Evolutionary conservation across 2,888 invertebrate species (phyloP).

Genomic region (Eumacrocentrus americanus): DNA sequence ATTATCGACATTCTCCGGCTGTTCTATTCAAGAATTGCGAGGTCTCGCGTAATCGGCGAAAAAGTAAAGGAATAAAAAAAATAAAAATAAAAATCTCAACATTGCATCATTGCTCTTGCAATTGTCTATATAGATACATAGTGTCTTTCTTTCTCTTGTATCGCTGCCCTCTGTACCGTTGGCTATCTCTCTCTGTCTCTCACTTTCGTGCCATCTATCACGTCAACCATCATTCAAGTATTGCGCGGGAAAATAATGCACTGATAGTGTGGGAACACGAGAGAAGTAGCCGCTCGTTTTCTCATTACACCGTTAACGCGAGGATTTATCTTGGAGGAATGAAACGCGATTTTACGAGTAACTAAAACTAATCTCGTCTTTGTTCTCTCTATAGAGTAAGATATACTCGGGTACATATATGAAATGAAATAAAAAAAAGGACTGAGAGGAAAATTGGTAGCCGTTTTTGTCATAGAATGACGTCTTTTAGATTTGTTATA

Average conservation of each 20-base stretch:
- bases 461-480: too few relatives aligned
- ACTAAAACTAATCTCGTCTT: neutral
- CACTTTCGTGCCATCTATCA: neutral
- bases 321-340: constrained; percentile 15
- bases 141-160: neutral
- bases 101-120: neutral
- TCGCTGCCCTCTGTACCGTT: neutral
- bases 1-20: neutral
- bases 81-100: neutral
- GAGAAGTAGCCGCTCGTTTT: constrained; percentile 21
- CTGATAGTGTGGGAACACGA: constrained; percentile 7
- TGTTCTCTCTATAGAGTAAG: neutral
- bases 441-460: too few relatives aligned
- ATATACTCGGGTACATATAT: too few relatives aligned
- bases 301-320: constrained; percentile 12
- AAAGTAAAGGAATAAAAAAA: neutral
- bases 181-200: too few relatives aligned
- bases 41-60: neutral
- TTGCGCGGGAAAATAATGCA: constrained; percentile 26
- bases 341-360: neutral
- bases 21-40: neutral
- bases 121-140: neutral
- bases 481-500: too few relatives aligned
- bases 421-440: too few relatives aligned
- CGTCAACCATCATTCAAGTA: neutral